Conservation (phyloP, 2,797 vertebrate genomes). For the Garrulus glandarius region DNA sequence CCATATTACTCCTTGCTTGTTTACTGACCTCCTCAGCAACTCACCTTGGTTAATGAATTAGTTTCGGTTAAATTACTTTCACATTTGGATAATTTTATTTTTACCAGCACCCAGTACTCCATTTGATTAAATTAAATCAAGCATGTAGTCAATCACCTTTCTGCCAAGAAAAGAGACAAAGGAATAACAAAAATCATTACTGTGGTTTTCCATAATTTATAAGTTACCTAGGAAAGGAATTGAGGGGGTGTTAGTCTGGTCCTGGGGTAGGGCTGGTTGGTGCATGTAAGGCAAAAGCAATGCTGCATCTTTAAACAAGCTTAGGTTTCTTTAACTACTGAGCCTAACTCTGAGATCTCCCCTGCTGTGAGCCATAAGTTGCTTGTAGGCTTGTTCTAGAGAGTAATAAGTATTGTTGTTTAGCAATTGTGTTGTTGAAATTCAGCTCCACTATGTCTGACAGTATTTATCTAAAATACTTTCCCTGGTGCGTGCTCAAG, state of each 20-base stretch:
- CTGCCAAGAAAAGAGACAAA: background rate
- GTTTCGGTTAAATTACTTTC: slow-evolving; percentile 24
- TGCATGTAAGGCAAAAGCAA: background rate
- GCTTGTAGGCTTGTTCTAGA: slow-evolving; percentile 76
- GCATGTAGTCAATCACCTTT: background rate
- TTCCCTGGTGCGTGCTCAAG: slow-evolving; percentile 82
- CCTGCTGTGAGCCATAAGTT: slow-evolving; percentile 73
- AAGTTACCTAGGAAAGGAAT: background rate
- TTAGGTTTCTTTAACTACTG: slow-evolving; percentile 52
- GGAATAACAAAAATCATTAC: background rate
- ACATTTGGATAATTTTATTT: slow-evolving; percentile 13
- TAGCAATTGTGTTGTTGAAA: slow-evolving; percentile 82
- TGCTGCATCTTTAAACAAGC: slow-evolving; percentile 34
- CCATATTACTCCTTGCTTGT: background rate
- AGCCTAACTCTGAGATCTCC: slow-evolving; percentile 43
- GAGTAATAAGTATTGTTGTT: slow-evolving; percentile 85
- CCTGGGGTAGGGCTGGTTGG: background rate
- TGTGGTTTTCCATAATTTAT: background rate
- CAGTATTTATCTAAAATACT: slow-evolving; percentile 88
- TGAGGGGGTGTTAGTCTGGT: background rate
- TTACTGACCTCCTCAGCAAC: slow-evolving; percentile 8
- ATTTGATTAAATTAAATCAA: slow-evolving; percentile 24
- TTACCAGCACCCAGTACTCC: background rate
- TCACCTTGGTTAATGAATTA: slow-evolving; percentile 19
- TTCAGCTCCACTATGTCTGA: slow-evolving; percentile 84